Base-by-base conservation (phyloP, 2,888 invertebrate genomes). In the Machimus atricapillus region DNA sequence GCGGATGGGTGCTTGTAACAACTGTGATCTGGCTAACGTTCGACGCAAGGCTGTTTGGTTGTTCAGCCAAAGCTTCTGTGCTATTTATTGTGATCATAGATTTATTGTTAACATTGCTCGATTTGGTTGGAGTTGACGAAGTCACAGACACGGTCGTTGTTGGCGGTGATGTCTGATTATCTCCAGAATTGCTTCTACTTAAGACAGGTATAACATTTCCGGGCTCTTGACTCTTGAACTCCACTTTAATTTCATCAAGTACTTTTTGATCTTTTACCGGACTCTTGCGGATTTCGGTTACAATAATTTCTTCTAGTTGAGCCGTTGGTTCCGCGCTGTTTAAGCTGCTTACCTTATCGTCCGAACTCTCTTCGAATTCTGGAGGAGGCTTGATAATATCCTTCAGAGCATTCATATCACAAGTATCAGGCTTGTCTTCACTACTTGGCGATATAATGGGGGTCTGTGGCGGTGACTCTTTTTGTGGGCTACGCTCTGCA, bases 1-100 rank as follows among this genome's bases (percentile, higher is more conserved):
- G 97, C 87, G 97, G 97, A 92, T 97, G 97, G 12, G 93, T 94
- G 81, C 96, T 97, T 19, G 96, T 96, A 83, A 97, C 97, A 52
- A 97, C 97, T 1, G 97, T 97, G 87, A 97, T 96, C 90, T 96
- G 96, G 86, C 96, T 96, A 82, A 96, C 95, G 86, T 93, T 91
- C 56, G 96, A 95, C 1, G 95, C 95, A 89, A 96, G 93, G 90
- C 96, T 96, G 92, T 96, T 96, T n/a, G 95, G 95, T 88, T 94
- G 93, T 90, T 95, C 94, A 76, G 94, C 94, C 90, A 93, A 91
- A 87, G 87, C 94, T 2, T 93, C 92, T 89, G 93, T 78, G 78
- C 76, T 90, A 89, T 89, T 89, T 66, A 89, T 89, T 81, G 88
- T 90, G 83, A 88, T 89, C 89, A 88, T 88, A 77, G 90, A 91